A percentile compares a stretch with the other conserved stretches of the same genome.
Evolutionary conservation across 1,140 invertebrate species (phyloP).

Genomic region (Zophobas atratus): DNA sequence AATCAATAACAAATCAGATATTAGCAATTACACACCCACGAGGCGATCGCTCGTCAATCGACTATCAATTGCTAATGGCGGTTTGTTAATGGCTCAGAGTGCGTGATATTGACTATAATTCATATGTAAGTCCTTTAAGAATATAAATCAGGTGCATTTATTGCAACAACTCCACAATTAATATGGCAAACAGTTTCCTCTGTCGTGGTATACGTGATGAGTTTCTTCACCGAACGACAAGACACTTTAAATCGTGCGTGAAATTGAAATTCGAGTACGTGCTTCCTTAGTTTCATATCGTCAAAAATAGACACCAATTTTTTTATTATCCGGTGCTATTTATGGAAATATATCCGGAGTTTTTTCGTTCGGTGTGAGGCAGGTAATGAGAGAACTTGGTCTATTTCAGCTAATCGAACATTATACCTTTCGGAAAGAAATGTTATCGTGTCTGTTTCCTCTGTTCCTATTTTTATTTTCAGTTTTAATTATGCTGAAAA

Average conservation of each 20-base stretch:
- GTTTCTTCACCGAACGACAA: neutral
- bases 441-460: too few relatives aligned
- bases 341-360: slow-evolving; percentile 2
- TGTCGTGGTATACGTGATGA: slow-evolving; percentile 1
- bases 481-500: too few relatives aligned
- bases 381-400: neutral
- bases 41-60: too few relatives aligned
- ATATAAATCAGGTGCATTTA: neutral
- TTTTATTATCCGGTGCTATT: slow-evolving; percentile 30
- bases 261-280: neutral
- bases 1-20: too few relatives aligned
- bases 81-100: too few relatives aligned
- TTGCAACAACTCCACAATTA: slow-evolving; percentile 2
- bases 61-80: too few relatives aligned
- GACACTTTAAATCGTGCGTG: slow-evolving; percentile 10
- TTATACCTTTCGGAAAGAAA: too few relatives aligned
- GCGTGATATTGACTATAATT: too few relatives aligned
- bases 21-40: too few relatives aligned
- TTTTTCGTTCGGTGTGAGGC: neutral
- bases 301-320: slow-evolving; percentile 5
- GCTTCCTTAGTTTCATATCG: neutral
- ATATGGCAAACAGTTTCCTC: neutral
- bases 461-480: too few relatives aligned
- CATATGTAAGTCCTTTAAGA: neutral
- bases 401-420: neutral